phyloP scores from a whole-genome alignment of 2,113 vertebrate genomes.

The Ctenodactylus gundi region DNA sequence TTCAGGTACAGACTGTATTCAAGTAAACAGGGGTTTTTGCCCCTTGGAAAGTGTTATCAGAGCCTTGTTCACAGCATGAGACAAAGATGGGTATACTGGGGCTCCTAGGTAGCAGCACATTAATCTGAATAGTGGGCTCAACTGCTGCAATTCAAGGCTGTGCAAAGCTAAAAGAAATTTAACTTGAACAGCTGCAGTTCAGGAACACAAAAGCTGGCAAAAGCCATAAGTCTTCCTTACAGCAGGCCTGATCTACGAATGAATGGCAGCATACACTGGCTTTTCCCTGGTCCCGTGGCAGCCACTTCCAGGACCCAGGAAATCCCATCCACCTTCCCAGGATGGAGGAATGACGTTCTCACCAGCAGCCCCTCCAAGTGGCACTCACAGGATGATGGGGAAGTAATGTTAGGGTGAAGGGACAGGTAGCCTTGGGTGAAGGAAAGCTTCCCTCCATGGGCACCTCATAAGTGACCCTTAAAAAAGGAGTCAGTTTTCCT shows the following conservation, averaged over 20 bases:
- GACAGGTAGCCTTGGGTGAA: neutral
- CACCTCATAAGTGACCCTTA: neutral
- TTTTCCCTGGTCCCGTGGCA: neutral
- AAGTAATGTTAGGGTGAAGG: neutral
- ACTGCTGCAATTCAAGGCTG: neutral
- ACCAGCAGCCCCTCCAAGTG: neutral
- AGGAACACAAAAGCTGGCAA: neutral
- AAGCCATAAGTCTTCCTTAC: neutral
- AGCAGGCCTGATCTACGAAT: neutral
- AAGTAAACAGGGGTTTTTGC: neutral
- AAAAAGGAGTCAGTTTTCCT: neutral
- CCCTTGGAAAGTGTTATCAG: neutral
- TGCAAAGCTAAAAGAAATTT: neutral
- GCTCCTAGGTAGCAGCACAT: neutral
- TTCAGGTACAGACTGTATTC: no score
- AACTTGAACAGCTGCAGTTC: neutral
- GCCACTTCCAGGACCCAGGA: neutral
- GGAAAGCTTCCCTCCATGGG: neutral
- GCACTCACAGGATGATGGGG: accelerated
- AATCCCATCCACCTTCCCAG: neutral
- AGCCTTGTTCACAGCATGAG: neutral
- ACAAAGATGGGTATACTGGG: neutral
- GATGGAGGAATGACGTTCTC: neutral
- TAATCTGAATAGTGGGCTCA: neutral
- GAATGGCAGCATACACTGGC: neutral